phyloP scores from a whole-genome alignment of 2,888 invertebrate species.

The Philereme vetulata region DNA sequence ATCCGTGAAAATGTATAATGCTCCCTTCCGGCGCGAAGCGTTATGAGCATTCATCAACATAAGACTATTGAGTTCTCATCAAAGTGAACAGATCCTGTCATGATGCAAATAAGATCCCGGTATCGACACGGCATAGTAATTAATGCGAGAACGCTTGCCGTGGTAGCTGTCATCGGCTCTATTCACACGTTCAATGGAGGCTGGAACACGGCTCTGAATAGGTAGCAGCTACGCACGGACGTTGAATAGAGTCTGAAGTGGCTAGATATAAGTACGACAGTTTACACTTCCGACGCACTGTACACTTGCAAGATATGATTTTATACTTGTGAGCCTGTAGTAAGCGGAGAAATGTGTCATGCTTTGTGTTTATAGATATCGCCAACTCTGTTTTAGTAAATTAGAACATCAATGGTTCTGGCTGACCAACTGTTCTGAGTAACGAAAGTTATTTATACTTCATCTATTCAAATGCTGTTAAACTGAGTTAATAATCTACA shows the following conservation, averaged over 20 bases:
- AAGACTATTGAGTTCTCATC: slow-evolving; percentile 31
- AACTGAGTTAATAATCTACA: not conserved
- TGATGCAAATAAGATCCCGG: slow-evolving; percentile 59
- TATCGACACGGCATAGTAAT: slow-evolving; percentile 63
- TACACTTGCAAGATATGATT: slow-evolving; percentile 19
- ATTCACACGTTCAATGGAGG: slow-evolving; percentile 75
- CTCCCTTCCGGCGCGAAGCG: slow-evolving; percentile 18
- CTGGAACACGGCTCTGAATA: slow-evolving; percentile 54
- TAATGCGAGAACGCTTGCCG: slow-evolving; percentile 71
- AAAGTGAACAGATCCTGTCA: slow-evolving; percentile 41
- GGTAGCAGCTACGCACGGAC: slow-evolving; percentile 58
- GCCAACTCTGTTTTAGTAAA: slow-evolving; percentile 25
- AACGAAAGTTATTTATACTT: not conserved
- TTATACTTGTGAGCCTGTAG: slow-evolving; percentile 39
- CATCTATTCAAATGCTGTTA: not conserved
- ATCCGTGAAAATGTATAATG: slow-evolving; percentile 39
- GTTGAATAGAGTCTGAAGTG: slow-evolving; percentile 79
- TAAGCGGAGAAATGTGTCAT: slow-evolving; percentile 22
- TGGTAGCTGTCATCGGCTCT: slow-evolving; percentile 65
- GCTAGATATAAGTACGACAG: slow-evolving; percentile 48
- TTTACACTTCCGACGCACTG: slow-evolving; percentile 66
- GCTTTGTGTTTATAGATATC: slow-evolving; percentile 11
- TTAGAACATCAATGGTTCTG: slow-evolving; percentile 25
- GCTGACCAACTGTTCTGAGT: not conserved
- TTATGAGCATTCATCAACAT: slow-evolving; percentile 1